phyloP scores from a whole-genome alignment of 1,140 invertebrate species.

The Lordiphosa stackelbergi region DNA sequence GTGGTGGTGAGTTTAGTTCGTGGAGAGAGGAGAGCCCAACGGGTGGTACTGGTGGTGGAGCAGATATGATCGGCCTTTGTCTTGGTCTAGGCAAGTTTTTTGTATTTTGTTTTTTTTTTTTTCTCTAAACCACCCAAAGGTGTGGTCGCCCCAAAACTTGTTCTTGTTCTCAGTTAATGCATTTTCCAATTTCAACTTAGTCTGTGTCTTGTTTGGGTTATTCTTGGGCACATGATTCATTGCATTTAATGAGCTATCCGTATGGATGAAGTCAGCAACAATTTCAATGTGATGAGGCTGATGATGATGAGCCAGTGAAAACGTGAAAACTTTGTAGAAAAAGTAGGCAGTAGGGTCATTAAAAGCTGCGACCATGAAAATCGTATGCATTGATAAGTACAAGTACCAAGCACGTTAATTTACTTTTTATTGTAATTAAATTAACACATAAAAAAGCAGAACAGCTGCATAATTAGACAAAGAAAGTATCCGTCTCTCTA shows the following conservation, averaged over 20 bases:
- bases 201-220: constrained; percentile 18
- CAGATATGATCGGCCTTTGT: constrained; percentile 16
- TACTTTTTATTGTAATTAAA: constrained; percentile 72
- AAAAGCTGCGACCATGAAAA: constrained; percentile 53
- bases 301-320: constrained; percentile 4
- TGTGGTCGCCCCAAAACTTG: constrained; percentile 58
- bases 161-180: constrained; percentile 37
- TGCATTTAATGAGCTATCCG: constrained; percentile 48
- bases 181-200: constrained; percentile 42
- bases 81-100: constrained; percentile 28
- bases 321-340: constrained; percentile 49
- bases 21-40: constrained; percentile 10
- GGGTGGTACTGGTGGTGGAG: not conserved
- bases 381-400: constrained; percentile 56
- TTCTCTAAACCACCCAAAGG: constrained; percentile 17
- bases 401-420: constrained; percentile 51
- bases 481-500: constrained; percentile 52
- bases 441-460: constrained; percentile 63
- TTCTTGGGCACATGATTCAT: constrained; percentile 56
- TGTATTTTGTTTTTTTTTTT: too few species aligned
- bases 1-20: constrained; percentile 26
- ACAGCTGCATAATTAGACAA: constrained; percentile 67
- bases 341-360: constrained; percentile 43
- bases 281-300: constrained; percentile 18
- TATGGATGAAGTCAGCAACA: constrained; percentile 50